These are phyloP conservation scores for Torymus auratus DNA, from an alignment of 2,888 invertebrate species.

Conservation along the genomic window DNA sequence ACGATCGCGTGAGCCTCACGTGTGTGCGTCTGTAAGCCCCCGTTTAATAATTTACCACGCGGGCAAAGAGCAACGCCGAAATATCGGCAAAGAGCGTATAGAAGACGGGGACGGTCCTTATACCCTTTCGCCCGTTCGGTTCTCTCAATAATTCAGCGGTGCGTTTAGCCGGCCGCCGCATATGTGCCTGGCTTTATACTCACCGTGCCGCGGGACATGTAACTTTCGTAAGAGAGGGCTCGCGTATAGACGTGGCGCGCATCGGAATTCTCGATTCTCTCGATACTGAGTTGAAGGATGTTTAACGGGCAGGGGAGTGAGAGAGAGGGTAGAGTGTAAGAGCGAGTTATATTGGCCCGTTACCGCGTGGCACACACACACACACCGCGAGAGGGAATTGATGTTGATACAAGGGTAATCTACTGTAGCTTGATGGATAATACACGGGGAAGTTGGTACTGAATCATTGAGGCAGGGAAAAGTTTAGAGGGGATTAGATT, in stretches of 20 bases:
- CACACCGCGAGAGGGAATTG: neutral
- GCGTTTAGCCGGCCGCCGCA: constrained; percentile 20
- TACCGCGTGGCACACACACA: neutral
- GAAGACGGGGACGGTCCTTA: no score
- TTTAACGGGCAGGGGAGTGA: neutral
- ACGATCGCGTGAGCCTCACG: no score
- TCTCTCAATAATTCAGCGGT: constrained; percentile 47
- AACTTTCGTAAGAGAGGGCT: neutral
- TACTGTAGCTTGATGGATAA: neutral
- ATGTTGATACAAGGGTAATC: neutral
- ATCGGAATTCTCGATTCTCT: constrained; percentile 28
- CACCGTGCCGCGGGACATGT: constrained; percentile 7
- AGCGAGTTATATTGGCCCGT: no score
- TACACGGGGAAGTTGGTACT: neutral
- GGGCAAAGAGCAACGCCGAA: no score
- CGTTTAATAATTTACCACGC: no score
- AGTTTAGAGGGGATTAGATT: neutral
- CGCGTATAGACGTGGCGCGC: constrained; percentile 23
- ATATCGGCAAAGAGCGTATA: no score
- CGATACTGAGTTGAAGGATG: constrained; percentile 25
- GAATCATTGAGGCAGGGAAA: neutral
- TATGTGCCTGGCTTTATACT: constrained; percentile 16
- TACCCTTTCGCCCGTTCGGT: neutral
- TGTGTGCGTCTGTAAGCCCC: no score
- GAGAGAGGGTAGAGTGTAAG: no score